These are phyloP conservation scores for Parambassis ranga DNA, from an alignment of 2,797 vertebrate genomes.

Conservation along the genomic window DNA sequence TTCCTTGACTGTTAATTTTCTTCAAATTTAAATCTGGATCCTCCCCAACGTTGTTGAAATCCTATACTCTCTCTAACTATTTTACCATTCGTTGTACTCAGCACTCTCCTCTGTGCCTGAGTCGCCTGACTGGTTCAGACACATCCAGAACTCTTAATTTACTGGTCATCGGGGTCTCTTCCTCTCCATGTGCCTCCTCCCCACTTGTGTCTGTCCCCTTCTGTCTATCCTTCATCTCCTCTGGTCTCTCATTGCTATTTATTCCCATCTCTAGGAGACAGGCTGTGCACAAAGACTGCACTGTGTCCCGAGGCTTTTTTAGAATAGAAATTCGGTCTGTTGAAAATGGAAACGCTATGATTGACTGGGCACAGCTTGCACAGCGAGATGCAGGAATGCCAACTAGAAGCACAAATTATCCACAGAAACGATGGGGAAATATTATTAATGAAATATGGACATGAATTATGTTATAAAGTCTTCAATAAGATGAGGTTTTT, in stretches of 20 bases:
- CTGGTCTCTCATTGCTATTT: slow-evolving; percentile 70
- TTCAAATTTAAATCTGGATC: no score
- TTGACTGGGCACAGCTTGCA: slow-evolving; percentile 67
- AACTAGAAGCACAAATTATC: slow-evolving; percentile 63
- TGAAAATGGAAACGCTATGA: slow-evolving; percentile 74
- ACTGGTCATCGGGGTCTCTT: slow-evolving; percentile 74
- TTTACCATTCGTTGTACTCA: slow-evolving; percentile 47
- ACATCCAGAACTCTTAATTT: slow-evolving; percentile 66
- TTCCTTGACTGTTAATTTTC: background rate
- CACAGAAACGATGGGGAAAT: slow-evolving; percentile 44
- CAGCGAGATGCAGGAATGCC: slow-evolving; percentile 57
- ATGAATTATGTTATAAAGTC: slow-evolving; percentile 43
- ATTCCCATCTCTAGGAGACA: slow-evolving; percentile 75
- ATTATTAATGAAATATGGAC: slow-evolving; percentile 65
- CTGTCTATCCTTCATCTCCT: slow-evolving; percentile 57
- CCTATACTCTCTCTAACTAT: slow-evolving; percentile 43
- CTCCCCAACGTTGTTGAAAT: slow-evolving; percentile 22
- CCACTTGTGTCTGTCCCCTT: slow-evolving; percentile 36
- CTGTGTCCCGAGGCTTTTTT: slow-evolving; percentile 71
- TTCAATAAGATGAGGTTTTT: slow-evolving; percentile 24
- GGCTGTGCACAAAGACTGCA: slow-evolving; percentile 71
- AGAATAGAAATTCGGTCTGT: slow-evolving; percentile 70
- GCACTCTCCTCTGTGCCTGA: slow-evolving; percentile 20
- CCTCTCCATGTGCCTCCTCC: slow-evolving; percentile 47
- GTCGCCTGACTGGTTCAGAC: slow-evolving; percentile 27